These are phyloP conservation scores for Tubulanus polymorphus DNA, from an alignment of 2,888 invertebrate genomes.

Conservation along the genomic window DNA sequence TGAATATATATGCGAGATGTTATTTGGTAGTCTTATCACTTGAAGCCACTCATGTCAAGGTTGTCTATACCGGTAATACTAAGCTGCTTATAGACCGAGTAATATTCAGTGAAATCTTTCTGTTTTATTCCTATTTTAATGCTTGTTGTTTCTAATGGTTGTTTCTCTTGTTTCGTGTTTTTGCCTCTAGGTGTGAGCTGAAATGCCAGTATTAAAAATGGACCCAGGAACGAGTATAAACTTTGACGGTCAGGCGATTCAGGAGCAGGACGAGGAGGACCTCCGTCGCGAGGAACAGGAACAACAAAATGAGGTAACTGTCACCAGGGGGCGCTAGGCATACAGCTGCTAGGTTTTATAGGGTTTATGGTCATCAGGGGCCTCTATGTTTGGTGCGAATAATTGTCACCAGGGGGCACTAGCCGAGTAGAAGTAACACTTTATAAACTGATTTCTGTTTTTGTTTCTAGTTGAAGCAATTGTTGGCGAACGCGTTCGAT, in stretches of 20 bases:
- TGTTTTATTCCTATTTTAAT: too few species aligned
- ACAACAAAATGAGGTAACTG: constrained; percentile 40
- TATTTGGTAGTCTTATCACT: too few species aligned
- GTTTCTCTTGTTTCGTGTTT: too few species aligned
- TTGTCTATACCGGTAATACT: too few species aligned
- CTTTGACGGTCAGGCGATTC: constrained; percentile 42
- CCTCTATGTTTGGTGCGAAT: background rate
- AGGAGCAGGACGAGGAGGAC: constrained; percentile 43
- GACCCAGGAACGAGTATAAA: constrained; percentile 34
- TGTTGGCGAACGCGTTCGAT: constrained; percentile 41
- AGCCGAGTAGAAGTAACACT: background rate
- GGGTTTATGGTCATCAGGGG: background rate
- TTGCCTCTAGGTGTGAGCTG: too few species aligned
- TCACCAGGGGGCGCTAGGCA: background rate
- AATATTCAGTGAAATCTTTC: too few species aligned
- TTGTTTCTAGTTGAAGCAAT: constrained; percentile 32
- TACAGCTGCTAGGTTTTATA: background rate
- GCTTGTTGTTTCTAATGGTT: too few species aligned
- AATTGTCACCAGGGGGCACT: background rate
- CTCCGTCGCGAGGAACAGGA: constrained; percentile 41
- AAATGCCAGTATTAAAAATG: too few species aligned
- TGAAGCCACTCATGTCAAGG: too few species aligned
- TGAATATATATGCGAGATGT: too few species aligned
- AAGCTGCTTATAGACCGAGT: too few species aligned
- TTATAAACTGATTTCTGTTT: background rate